Evolutionary conservation across 2,888 invertebrate species (phyloP), one percentile per base, ranked within the genome.

Genomic region (Lysandra bellargus): DNA sequence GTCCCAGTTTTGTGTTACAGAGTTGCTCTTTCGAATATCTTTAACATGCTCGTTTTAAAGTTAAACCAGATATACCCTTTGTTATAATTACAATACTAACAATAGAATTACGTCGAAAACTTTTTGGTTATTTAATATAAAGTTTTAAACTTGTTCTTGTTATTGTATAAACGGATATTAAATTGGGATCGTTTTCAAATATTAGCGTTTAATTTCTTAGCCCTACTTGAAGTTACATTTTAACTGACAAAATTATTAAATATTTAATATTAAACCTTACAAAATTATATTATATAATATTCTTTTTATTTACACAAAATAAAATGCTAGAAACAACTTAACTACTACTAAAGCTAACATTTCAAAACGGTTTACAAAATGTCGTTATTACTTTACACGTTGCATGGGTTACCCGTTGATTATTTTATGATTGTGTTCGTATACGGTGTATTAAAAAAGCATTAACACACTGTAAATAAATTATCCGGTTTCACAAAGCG

Each of bases 1-100:
- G 86, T 86, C 83, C 84, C 84, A 83, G 82, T 84, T 83, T 85
- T 83, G 82, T 85, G 85, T 85, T 86, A 85, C 83, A 80, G 83
- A 76, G 76, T 76, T 53, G 57, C n/a, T 33, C 76, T 76, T 76
- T 76, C 53, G 53, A 76, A 57, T 76, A 57, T 76, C 76, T 76
- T 76, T 53, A 17, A 76, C 76, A 57, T 57, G 37, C 76, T 57
- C 76, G 6, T 76, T 76, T 76, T 76, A 76, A 76, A 76, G 33
- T 76, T 75, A 14, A 76, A 33, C 57, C 30, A 57, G 17, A 53
- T 53, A 76, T 37, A 53, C 76, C 76, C 57, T 57, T 76, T 76
- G 57, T 76, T 57, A 30, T 57, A 57, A 76, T 76, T 57, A 76
- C 76, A 76, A 49, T 49, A 75, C 23, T 76, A 76, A 76, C 76